Conservation (phyloP, 2,113 vertebrate genomes). For the Larimichthys polyactis region DNA sequence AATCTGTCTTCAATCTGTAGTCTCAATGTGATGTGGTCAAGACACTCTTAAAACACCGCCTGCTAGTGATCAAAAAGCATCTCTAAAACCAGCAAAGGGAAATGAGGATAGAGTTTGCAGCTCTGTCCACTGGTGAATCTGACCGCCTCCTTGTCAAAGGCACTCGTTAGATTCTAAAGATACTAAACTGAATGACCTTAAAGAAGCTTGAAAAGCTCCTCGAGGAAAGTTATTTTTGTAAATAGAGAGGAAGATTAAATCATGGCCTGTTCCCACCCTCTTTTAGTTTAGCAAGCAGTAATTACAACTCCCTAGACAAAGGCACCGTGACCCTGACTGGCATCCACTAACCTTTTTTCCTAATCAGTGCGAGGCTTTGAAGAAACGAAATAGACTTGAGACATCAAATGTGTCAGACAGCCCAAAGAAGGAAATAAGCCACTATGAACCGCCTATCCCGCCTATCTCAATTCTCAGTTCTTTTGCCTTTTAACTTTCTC, state of each 20-base stretch:
- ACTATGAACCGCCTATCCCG: slow-evolving; percentile 36
- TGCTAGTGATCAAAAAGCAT: slow-evolving; percentile 14
- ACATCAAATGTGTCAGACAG: slow-evolving; percentile 56
- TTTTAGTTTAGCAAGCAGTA: slow-evolving; percentile 61
- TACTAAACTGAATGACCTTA: slow-evolving; percentile 65
- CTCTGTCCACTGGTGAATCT: slow-evolving; percentile 39
- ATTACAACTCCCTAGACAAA: slow-evolving; percentile 78
- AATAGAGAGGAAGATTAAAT: slow-evolving; percentile 73
- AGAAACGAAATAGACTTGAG: slow-evolving; percentile 64
- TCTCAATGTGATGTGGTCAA: slow-evolving; percentile 11
- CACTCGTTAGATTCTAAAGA: slow-evolving; percentile 49
- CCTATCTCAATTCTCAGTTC: slow-evolving; percentile 44
- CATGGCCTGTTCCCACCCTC: slow-evolving; percentile 64
- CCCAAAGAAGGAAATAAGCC: slow-evolving; percentile 37
- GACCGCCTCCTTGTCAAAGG: slow-evolving; percentile 42
- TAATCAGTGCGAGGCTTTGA: slow-evolving; percentile 76
- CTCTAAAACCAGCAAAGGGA: slow-evolving; percentile 31
- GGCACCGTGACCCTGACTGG: slow-evolving; percentile 69
- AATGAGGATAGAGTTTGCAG: slow-evolving; percentile 8
- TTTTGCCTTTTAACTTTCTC: slow-evolving; percentile 48
- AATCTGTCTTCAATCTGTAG: slow-evolving; percentile 29
- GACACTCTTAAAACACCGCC: slow-evolving; percentile 29
- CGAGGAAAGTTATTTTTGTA: slow-evolving; percentile 65
- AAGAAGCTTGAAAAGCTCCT: slow-evolving; percentile 57
- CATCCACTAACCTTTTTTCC: slow-evolving; percentile 62